These are phyloP conservation scores for Heliopora coerulea DNA, from an alignment of 92 coral and sea anemone species.

Conservation along the genomic window DNA sequence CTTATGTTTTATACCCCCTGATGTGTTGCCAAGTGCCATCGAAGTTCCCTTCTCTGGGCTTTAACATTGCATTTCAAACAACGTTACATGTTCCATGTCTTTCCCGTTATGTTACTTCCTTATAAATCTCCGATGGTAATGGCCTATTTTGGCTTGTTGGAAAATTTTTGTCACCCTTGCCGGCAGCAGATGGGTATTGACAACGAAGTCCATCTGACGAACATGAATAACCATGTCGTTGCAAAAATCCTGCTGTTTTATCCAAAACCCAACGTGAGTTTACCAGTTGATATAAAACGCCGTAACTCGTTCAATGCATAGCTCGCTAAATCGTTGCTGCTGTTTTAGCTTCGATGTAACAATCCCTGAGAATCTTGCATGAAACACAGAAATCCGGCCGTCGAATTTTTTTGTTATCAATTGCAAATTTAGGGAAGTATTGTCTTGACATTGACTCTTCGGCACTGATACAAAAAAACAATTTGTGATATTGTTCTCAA, in stretches of 20 bases:
- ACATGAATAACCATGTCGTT: background rate
- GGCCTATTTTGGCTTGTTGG: background rate
- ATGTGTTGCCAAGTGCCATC: background rate
- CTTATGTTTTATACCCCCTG: conserved; percentile 25
- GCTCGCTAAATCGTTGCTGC: too few species aligned
- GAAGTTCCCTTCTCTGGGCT: background rate
- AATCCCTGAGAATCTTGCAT: too few species aligned
- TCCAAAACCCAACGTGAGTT: too few species aligned
- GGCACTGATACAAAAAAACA: background rate
- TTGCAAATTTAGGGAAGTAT: too few species aligned
- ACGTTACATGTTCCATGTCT: background rate
- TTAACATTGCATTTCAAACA: background rate
- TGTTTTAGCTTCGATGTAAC: too few species aligned
- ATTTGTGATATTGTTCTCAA: conserved; percentile 26
- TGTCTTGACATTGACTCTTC: too few species aligned
- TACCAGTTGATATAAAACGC: too few species aligned
- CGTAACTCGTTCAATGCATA: too few species aligned
- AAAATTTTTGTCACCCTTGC: conserved; percentile 7
- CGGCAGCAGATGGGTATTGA: conserved; percentile 35
- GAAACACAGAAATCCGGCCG: too few species aligned
- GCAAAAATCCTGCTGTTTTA: too few species aligned
- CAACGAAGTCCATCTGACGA: conserved; percentile 6
- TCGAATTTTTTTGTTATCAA: too few species aligned
- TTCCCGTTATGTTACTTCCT: background rate
- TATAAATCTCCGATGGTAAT: background rate